A percentile compares a stretch with the other conserved stretches of the same genome.
Evolutionary conservation across 2,797 vertebrate species (phyloP).

Genomic region (Squalus acanthias): DNA sequence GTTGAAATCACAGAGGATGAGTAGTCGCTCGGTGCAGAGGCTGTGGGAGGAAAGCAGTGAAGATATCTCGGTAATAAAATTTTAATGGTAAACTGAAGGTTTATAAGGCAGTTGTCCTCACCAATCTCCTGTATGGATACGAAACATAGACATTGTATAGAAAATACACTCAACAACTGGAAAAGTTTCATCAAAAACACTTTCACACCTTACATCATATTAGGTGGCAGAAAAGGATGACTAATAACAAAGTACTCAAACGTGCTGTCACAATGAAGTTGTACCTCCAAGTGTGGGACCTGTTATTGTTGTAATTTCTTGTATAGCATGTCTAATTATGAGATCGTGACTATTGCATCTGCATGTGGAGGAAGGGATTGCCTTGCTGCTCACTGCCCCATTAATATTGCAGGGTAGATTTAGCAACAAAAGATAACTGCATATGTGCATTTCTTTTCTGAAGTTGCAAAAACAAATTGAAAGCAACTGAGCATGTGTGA

Average conservation of each 20-base stretch:
- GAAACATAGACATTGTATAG: not conserved
- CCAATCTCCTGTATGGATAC: not conserved
- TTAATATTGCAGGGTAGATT: not conserved
- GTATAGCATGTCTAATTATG: not conserved
- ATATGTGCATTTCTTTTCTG: not conserved
- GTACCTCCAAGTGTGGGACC: not conserved
- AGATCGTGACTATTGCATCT: not conserved
- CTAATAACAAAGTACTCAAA: not conserved
- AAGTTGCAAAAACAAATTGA: not conserved
- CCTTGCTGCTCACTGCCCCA: not conserved
- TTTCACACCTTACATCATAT: not conserved
- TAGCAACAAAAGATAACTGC: not conserved
- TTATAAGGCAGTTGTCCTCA: not conserved
- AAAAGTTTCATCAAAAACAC: not conserved
- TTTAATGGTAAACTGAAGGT: not conserved
- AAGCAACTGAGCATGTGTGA: not conserved
- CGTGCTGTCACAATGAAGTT: not conserved
- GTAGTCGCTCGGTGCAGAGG: too few species aligned
- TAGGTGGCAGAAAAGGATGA: not conserved
- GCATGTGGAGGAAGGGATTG: not conserved
- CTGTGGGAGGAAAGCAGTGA: too few species aligned
- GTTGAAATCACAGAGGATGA: too few species aligned
- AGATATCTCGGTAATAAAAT: too few species aligned
- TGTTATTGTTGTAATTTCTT: not conserved
- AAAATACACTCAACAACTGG: not conserved